Percentiles rank a stretch among this genome's conserved stretches.
These are phyloP conservation scores for Sus scrofa DNA, from an alignment of 2,113 vertebrate genomes.

Conservation along the genomic window T2T-Sscrofa CM000817.6:163829501-163830000, in stretches of 20 bases:
- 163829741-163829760: neutral
- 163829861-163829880: conserved; percentile 18
- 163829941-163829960: neutral
- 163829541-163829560: neutral
- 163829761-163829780: neutral
- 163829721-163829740: conserved; percentile 39
- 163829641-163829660: conserved; percentile 9
- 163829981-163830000: conserved; percentile 57
- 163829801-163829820: neutral
- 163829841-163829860: conserved; percentile 42
- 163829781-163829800: neutral
- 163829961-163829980: conserved; percentile 39
- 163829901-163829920: neutral
- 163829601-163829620: conserved; percentile 3
- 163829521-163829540: neutral
- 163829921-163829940: neutral
- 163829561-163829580: neutral
- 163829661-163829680: conserved; percentile 11
- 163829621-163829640: neutral
- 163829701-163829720: neutral
- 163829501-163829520: neutral
- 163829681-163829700: neutral
- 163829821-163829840: conserved; percentile 21
- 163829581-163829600: neutral
- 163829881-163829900: neutral